Percentiles rank a stretch among this genome's conserved stretches.
phyloP scores from a whole-genome alignment of 2,113 vertebrate genomes.

The Myrmophylax atrothorax region DNA sequence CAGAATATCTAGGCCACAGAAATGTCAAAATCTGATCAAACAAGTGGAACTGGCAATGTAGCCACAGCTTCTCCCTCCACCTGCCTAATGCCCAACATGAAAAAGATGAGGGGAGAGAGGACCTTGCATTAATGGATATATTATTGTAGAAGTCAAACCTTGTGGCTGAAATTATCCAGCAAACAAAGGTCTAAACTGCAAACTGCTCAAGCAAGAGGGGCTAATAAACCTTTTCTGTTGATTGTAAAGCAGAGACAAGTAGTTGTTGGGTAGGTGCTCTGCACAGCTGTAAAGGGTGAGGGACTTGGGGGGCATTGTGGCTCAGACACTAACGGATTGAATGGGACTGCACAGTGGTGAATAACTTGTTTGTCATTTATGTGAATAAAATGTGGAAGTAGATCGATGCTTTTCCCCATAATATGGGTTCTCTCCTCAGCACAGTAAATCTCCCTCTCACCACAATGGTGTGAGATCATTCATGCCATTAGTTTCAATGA shows the following conservation, averaged over 20 bases:
- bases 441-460: slow-evolving; percentile 71
- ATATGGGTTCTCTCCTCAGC: slow-evolving; percentile 69
- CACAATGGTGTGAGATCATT: slow-evolving; percentile 70
- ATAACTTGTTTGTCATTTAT: slow-evolving; percentile 69
- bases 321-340: slow-evolving; percentile 55
- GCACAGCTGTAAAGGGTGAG: slow-evolving; percentile 64
- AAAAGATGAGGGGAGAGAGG: neutral
- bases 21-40: neutral
- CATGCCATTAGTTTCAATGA: slow-evolving; percentile 74
- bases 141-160: neutral
- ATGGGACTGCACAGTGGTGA: slow-evolving; percentile 54
- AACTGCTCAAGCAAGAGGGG: slow-evolving; percentile 44
- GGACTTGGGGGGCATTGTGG: slow-evolving; percentile 61
- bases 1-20: neutral
- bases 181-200: slow-evolving; percentile 13
- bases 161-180: neutral
- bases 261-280: slow-evolving; percentile 66
- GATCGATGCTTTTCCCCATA: slow-evolving; percentile 72
- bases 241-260: slow-evolving; percentile 37
- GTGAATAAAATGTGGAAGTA: slow-evolving; percentile 74
- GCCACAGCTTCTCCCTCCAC: neutral
- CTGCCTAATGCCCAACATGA: neutral
- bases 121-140: neutral
- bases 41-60: neutral
- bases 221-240: slow-evolving; percentile 51